Evolutionary conservation across 2,888 invertebrate genomes (phyloP).

Genomic region (Congeria kusceri): DNA sequence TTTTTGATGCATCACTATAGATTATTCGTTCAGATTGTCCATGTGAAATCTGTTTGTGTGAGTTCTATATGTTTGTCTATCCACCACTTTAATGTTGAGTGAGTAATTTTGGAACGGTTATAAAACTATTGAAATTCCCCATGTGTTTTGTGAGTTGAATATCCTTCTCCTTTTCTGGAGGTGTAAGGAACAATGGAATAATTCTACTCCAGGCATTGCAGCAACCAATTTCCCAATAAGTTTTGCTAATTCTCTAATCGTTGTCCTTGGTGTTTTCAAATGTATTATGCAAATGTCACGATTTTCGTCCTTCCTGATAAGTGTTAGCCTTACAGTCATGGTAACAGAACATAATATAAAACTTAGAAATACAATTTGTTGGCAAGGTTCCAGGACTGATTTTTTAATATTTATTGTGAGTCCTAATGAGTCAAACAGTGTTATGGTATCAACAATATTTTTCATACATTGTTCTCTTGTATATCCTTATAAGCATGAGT

Average conservation of each 20-base stretch:
- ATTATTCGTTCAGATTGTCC: background rate
- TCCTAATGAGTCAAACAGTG: constrained; percentile 38
- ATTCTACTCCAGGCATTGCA: constrained; percentile 37
- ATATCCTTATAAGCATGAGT: constrained; percentile 29
- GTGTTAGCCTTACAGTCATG: constrained; percentile 18
- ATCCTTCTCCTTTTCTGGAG: constrained; percentile 40
- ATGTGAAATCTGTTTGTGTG: constrained; percentile 11
- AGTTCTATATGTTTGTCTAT: constrained; percentile 13
- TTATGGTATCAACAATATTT: constrained; percentile 18
- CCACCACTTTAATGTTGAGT: constrained; percentile 42
- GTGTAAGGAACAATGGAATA: constrained; percentile 42
- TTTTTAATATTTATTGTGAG: background rate
- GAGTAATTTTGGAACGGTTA: background rate
- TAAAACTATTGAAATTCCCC: constrained; percentile 41
- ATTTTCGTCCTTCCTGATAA: background rate
- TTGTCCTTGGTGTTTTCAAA: background rate
- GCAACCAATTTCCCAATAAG: constrained; percentile 40
- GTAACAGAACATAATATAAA: constrained; percentile 20
- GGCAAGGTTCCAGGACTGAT: background rate
- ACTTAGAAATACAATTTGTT: constrained; percentile 14
- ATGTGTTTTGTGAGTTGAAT: constrained; percentile 14
- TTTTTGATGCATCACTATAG: constrained; percentile 12
- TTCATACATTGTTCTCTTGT: constrained; percentile 13
- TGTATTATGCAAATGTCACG: background rate
- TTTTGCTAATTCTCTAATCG: constrained; percentile 20